Conservation (phyloP, 2,113 vertebrate genomes). For the Epinephelus cyanopodus region DNA sequence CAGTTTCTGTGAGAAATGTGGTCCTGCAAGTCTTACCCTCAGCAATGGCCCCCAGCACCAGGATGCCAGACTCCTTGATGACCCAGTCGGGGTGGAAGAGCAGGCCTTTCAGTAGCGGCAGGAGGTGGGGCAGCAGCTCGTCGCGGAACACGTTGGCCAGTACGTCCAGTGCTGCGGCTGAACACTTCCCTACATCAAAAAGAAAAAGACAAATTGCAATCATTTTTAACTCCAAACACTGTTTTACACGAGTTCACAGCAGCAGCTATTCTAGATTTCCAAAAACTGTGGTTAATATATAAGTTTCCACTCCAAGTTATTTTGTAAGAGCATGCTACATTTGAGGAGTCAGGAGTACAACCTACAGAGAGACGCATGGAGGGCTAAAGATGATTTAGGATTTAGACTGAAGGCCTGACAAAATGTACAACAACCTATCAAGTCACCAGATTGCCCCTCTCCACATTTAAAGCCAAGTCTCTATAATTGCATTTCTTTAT, state of each 20-base stretch:
- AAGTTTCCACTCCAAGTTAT: neutral
- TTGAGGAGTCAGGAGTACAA: neutral
- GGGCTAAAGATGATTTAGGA: neutral
- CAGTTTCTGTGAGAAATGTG: neutral
- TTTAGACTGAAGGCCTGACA: too few species aligned
- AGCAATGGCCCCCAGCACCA: slow-evolving; percentile 94
- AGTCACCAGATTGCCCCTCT: too few species aligned
- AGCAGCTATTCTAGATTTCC: neutral
- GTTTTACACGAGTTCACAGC: neutral
- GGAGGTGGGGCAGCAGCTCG: slow-evolving; percentile 93
- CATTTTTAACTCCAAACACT: neutral
- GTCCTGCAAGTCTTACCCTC: slow-evolving; percentile 83
- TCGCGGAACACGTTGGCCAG: slow-evolving; percentile 96
- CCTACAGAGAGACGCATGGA: neutral
- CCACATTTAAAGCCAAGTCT: neutral
- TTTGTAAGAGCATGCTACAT: neutral
- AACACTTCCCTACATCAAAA: slow-evolving; percentile 90
- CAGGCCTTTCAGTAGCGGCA: slow-evolving; percentile 93
- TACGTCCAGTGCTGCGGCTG: slow-evolving; percentile 92
- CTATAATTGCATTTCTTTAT: neutral
- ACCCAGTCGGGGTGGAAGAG: slow-evolving; percentile 98
- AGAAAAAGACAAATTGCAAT: neutral
- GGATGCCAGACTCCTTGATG: slow-evolving; percentile 95
- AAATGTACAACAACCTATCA: too few species aligned
- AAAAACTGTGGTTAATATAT: neutral